Evolutionary conservation across 2,113 vertebrate genomes (phyloP), one percentile per base, ranked within the genome.

Genomic region (Platysteira castanea): DNA sequence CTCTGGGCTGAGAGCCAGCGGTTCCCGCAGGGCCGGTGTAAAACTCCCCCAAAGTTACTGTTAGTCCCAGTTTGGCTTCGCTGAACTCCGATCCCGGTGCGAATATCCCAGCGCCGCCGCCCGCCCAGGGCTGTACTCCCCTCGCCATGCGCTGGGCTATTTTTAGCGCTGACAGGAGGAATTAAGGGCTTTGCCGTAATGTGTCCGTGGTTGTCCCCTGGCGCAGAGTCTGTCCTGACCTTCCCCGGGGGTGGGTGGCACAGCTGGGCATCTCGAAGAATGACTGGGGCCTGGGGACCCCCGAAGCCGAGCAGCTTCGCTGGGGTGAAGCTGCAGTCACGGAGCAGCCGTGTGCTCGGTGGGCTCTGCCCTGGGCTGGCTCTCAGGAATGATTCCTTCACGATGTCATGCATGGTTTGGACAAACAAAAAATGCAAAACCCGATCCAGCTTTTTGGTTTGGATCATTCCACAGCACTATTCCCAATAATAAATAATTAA

Each of bases 311-410:
- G 42, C 54, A 3, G 15, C 49, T 37, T 64, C 0, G 2, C 35
- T 1, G 4, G 11, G 11, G 42, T 1, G 4, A 27, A 46, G 41
- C 31, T 13, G 37, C 2, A 2, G 15, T 27, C 26, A 3, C 0
- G 0, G 23, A 20, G 59, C 10, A 1, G 39, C 47, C 2, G 3
- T 12, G n/a, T 8, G 31, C 60, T 33, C 1, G 2, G 44, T 42
- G 65, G 11, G 39, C 41, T 41, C n/a, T 3, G 1, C 10, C 4
- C 76, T 46, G 53, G 16, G 8, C 7, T 49, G 22, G 23, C n/a
- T 9, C 22, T 37, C 50, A 4, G n/a, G 26, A 42, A 4, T 33
- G 21, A 23, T 47, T 15, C 3, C 8, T 26, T 76, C 49, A 22
- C 1, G 1, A 8, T 50, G 39, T 39, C 63, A 5, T 54, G 46